Percentiles rank a stretch among this genome's conserved stretches.
Conservation (phyloP, 2,113 vertebrate species). For the Dicrurus megarhynchus region DNA sequence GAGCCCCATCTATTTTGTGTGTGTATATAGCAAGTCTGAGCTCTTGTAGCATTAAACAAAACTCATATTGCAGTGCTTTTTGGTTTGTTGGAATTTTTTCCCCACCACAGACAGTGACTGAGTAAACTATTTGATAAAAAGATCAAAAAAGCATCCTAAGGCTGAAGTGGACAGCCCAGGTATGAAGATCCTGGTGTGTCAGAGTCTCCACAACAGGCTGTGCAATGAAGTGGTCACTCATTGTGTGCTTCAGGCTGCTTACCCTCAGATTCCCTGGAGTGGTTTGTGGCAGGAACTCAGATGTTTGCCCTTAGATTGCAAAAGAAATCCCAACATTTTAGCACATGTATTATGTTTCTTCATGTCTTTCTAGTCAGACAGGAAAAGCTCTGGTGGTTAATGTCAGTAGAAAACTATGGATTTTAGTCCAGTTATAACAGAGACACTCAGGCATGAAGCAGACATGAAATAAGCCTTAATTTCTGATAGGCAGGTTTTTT, state of each 20-base stretch:
- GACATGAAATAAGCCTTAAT: not conserved
- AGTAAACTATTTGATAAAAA: not conserved
- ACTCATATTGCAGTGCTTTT: not conserved
- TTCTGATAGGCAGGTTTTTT: not conserved
- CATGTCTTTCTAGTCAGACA: not conserved
- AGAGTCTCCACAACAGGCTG: not conserved
- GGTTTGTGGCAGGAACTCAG: not conserved
- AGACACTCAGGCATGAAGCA: not conserved
- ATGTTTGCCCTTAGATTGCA: not conserved
- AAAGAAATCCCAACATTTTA: not conserved
- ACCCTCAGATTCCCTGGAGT: not conserved
- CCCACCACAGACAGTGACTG: not conserved
- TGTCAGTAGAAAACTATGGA: not conserved
- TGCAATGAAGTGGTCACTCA: not conserved
- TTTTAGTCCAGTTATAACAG: not conserved
- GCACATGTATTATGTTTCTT: not conserved
- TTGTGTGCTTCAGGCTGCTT: fast-evolving
- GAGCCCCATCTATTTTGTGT: not conserved
- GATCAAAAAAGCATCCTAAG: too few relatives aligned
- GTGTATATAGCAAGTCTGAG: not conserved
- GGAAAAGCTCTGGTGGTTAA: not conserved
- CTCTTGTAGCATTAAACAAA: not conserved
- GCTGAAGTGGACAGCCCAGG: not conserved
- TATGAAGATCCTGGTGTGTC: fast-evolving
- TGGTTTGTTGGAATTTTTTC: not conserved